Conservation (phyloP, 2,888 invertebrate species). For the Adelphocoris suturalis region DNA sequence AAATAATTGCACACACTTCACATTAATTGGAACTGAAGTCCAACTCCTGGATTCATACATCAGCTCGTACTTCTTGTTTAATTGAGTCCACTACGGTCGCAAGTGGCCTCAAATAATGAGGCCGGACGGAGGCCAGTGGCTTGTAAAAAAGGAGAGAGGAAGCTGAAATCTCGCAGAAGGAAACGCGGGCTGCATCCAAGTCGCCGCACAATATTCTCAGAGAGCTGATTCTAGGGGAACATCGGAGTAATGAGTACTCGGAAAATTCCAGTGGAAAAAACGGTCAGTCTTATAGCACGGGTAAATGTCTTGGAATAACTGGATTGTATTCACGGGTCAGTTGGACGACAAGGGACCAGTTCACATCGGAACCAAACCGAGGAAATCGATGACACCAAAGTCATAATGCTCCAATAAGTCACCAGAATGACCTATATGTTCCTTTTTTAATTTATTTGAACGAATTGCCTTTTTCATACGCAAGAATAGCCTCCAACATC, state of each 20-base stretch:
- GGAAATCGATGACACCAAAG: no score
- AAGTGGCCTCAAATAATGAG: conserved; percentile 50
- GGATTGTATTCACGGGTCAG: no score
- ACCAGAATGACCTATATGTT: no score
- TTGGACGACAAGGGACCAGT: no score
- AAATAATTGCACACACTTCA: conserved; percentile 50
- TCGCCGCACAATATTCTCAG: not conserved
- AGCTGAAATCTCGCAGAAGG: not conserved
- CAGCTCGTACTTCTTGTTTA: conserved; percentile 55
- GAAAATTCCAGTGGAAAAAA: not conserved
- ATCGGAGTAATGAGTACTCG: no score
- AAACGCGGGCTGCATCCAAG: conserved; percentile 32
- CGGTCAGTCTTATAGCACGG: not conserved
- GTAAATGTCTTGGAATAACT: not conserved
- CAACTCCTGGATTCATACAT: conserved; percentile 52
- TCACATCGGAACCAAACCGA: no score
- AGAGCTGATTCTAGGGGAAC: not conserved
- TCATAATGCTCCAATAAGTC: no score
- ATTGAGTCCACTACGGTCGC: conserved; percentile 57
- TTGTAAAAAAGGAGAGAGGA: conserved; percentile 21
- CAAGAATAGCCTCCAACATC: no score
- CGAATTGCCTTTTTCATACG: no score
- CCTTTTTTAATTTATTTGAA: no score
- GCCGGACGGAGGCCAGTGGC: not conserved
- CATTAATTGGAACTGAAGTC: conserved; percentile 64